Base-by-base conservation (phyloP, 2,797 vertebrate genomes). In the Oreortyx pictus region DNA sequence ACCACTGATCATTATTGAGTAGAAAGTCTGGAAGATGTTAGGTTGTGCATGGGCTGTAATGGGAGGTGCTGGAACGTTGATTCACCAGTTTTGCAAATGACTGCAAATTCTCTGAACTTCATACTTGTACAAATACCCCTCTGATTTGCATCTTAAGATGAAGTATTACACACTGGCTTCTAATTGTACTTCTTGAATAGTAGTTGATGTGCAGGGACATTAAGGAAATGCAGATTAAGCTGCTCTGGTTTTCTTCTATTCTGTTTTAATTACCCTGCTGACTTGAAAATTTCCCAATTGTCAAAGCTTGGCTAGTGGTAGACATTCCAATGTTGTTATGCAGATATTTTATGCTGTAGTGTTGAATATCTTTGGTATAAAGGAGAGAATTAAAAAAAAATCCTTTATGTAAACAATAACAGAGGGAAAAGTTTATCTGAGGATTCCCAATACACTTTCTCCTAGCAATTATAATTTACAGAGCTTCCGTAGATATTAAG, bases 181-280 rank as follows among this genome's bases (percentile, higher is more conserved):
- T 85, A 85, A 94, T 66, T 75, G 49, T 82, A 46, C 41, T 78
- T 88, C 47, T 76, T 61, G 46, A 77, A 74, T 77, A 72, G 7
- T 29, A 49, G 86, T 85, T 87, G 44, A 92, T 89, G 37, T 61
- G 12, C 44, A 65, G 79, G 62, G 62, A 82, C 18, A 50, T 54
- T 20, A 89, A 80, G 31, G 68, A 92, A 78, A 37, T 19, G 4
- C 65, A 88, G 91, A 94, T 88, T 86, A 94, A 92, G 12, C 2
- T n/a, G 31, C 27, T 89, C 23, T 47, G 14, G 0, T 14, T 72
- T 90, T 86, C 66, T 83, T 46, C 68, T 61, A 31, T 87, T 93
- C 65, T 72, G 18, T 39, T 46, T 87, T 90, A 94, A 95, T 91
- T 95, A 82, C 70, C 62, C 76, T 57, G 57, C 52, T 87, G 88